Base-by-base conservation (phyloP, 2,888 invertebrate species). In the Selenia dentaria region DNA sequence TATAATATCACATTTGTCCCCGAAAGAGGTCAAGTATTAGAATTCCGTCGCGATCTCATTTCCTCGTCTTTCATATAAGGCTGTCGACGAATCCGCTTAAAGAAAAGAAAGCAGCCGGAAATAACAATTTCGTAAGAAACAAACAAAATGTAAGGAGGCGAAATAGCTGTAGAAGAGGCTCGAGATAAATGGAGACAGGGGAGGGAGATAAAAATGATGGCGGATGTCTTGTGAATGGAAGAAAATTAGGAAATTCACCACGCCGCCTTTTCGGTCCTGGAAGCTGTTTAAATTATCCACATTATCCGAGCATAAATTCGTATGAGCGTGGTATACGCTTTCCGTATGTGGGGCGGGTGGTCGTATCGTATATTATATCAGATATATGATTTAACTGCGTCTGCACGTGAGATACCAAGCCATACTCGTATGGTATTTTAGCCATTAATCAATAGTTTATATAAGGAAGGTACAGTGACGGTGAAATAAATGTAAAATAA, bases 201-300 rank as follows among this genome's bases (percentile, higher is more conserved):
- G 80, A 84, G 84, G 84, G 82, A 85, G 86, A 88, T 87, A 87
- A 88, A 87, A 86, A 87, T 86, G 85, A 88, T 83, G 86, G 84
- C 83, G 87, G 84, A 86, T 85, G 84, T 79, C 71, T 65, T 67
- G 79, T 81, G 83, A 87, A 88, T 85, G 78, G 72, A 79, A 80
- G 69, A 80, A 85, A 88, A 88, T 89, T 86, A 88, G 83, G 78
- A 80, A 83, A 84, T 85, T 84, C 78, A 78, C 81, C 81, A 76
- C 77, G 74, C 60, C 68, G 76, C 74, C 78, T 82, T 77, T 83
- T 76, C 71, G 75, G 74, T 59, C 70, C 58, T 64, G 57, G 60
- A 70, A 74, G 71, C 76, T 78, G 74, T 74, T 83, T 83, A 80
- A 84, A 84, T 83, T 82, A 83, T 78, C 70, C 72, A 68, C 71